These are phyloP conservation scores for Sebastes cheni DNA, from an alignment of 2,797 vertebrate genomes.

Conservation along the genomic window DNA sequence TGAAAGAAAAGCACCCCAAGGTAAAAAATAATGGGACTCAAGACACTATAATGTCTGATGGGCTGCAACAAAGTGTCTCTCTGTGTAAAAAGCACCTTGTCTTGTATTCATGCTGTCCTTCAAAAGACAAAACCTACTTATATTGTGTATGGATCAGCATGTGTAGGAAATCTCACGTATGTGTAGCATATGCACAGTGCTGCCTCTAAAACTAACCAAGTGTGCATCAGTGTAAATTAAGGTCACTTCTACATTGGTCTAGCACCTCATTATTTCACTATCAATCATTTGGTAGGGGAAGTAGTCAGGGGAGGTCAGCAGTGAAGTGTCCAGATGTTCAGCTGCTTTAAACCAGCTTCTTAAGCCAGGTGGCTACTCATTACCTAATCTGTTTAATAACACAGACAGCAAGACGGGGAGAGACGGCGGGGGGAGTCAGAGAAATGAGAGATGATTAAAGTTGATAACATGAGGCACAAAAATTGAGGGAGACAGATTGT, in stretches of 20 bases:
- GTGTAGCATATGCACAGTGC: neutral
- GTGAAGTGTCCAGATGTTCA: conserved; percentile 62
- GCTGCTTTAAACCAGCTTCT: conserved; percentile 13
- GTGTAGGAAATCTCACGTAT: neutral
- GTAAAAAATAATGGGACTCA: conserved; percentile 3
- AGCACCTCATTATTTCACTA: conserved; percentile 52
- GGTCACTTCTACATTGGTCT: conserved; percentile 21
- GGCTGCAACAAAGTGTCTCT: neutral
- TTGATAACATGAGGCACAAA: neutral
- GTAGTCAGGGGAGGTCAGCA: conserved; percentile 38
- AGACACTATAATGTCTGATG: conserved; percentile 1
- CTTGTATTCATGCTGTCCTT: neutral
- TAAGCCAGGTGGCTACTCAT: conserved; percentile 16
- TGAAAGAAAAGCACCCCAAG: conserved; percentile 23
- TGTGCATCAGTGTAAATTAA: conserved; percentile 35
- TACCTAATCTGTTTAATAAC: conserved; percentile 18
- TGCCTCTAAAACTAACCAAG: conserved; percentile 13
- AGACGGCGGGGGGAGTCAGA: neutral
- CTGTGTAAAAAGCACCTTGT: neutral
- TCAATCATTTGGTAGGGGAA: conserved; percentile 34
- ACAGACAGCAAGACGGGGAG: neutral
- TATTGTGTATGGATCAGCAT: neutral
- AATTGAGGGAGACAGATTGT: neutral
- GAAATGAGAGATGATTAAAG: neutral
- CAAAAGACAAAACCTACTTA: neutral